Conservation (phyloP, 2,888 invertebrate genomes). For the Geophilus truncorum region DNA sequence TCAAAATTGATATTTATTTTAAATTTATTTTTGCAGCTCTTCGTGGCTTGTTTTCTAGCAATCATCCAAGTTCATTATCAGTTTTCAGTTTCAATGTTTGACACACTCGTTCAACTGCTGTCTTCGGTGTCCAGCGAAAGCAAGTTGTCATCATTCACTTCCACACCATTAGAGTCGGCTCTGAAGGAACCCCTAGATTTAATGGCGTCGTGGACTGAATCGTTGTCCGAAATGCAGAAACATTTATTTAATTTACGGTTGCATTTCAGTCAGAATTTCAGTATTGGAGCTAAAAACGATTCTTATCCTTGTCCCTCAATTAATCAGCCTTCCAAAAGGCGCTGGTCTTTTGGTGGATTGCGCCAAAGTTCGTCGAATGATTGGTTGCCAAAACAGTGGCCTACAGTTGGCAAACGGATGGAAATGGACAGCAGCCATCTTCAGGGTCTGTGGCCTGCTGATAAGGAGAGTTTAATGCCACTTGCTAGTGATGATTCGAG, state of each 20-base stretch:
- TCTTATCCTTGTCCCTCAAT: not conserved
- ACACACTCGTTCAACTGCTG: not conserved
- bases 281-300: not conserved
- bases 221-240: constrained; percentile 2
- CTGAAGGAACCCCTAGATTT: not conserved
- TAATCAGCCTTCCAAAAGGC: not conserved
- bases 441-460: not conserved
- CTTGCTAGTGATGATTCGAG: not conserved
- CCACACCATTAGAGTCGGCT: not conserved
- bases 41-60: not conserved
- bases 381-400: not conserved
- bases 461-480: not conserved
- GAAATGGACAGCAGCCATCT: constrained; percentile 3
- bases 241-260: not conserved
- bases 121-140: not conserved
- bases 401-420: not conserved
- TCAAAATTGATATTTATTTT: not conserved
- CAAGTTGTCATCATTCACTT: not conserved
- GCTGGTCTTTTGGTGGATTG: constrained; percentile 1
- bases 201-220: not conserved
- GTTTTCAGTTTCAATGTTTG: not conserved
- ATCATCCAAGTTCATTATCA: constrained; percentile 5
- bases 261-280: not conserved
- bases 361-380: not conserved
- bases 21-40: not conserved